A percentile compares a stretch with the other conserved stretches of the same genome.
Evolutionary conservation across 2,888 invertebrate species (phyloP).

Genomic region (Palloptera scutellata): DNA sequence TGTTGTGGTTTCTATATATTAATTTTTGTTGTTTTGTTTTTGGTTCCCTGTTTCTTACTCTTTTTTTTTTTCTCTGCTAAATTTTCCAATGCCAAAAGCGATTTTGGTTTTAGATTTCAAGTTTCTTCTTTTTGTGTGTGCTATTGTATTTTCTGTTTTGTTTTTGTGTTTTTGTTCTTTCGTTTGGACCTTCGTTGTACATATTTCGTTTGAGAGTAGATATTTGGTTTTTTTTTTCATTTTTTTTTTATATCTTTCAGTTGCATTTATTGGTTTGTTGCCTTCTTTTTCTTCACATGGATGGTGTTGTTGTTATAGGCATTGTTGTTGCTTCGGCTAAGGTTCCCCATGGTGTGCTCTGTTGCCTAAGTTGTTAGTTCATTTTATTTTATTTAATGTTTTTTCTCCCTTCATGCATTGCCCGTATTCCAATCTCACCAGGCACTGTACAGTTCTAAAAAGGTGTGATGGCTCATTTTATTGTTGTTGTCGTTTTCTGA

Average conservation of each 20-base stretch:
- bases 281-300: conserved; percentile 5
- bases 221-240: background rate
- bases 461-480: conserved; percentile 40
- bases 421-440: conserved; percentile 28
- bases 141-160: conserved; percentile 1
- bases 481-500: conserved; percentile 18
- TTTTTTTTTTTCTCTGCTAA: conserved; percentile 12
- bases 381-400: conserved; percentile 10
- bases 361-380: conserved; percentile 17
- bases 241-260: background rate
- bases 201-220: background rate
- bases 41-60: conserved; percentile 10
- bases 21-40: conserved; percentile 26
- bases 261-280: conserved; percentile 35
- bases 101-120: conserved; percentile 45
- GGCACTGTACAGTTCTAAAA: conserved; percentile 17
- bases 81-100: conserved; percentile 42
- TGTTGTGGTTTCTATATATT: conserved; percentile 12
- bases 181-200: background rate
- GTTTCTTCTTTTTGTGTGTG: conserved; percentile 25
- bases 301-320: conserved; percentile 13
- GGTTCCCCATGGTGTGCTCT: conserved; percentile 17
- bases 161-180: background rate
- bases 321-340: background rate
- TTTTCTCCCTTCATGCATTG: conserved; percentile 26